Evolutionary conservation across 1,140 invertebrate genomes (phyloP).

Genomic region (Rhyzopertha dominica): DNA sequence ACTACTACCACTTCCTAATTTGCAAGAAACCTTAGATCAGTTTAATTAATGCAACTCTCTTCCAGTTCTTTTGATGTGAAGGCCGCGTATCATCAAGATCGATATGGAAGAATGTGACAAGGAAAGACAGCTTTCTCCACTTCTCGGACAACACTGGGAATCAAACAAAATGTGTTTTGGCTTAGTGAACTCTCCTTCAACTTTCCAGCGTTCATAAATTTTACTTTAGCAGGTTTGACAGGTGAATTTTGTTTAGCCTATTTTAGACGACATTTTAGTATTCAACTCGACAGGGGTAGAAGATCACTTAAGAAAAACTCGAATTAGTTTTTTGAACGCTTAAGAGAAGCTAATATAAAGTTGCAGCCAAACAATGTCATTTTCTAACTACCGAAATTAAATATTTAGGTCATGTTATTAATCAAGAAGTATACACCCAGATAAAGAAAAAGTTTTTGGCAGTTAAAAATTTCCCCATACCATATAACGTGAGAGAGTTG

Average conservation of each 20-base stretch:
- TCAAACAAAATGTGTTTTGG: neutral
- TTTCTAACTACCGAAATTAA: conserved; percentile 13
- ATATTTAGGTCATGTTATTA: conserved; percentile 17
- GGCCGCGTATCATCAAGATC: conserved; percentile 7
- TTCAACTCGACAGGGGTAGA: conserved; percentile 5
- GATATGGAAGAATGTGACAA: neutral
- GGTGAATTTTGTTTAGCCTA: conserved; percentile 6
- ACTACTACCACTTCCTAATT: conserved; percentile 12
- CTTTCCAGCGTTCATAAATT: conserved; percentile 11
- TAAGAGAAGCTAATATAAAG: too few relatives aligned
- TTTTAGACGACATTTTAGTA: conserved; percentile 13
- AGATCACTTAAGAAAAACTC: conserved; percentile 1
- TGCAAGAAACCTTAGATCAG: too few relatives aligned
- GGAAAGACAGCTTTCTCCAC: neutral
- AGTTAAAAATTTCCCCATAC: conserved; percentile 14
- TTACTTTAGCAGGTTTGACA: conserved; percentile 7
- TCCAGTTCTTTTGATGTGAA: conserved; percentile 10
- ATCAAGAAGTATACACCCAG: conserved; percentile 3
- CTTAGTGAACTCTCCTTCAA: too few relatives aligned
- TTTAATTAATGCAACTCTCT: too few relatives aligned
- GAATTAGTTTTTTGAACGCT: too few relatives aligned
- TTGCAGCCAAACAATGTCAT: conserved; percentile 8
- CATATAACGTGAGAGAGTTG: conserved; percentile 8
- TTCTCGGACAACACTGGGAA: neutral
- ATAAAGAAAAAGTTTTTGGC: conserved; percentile 13